phyloP scores from a whole-genome alignment of 2,888 invertebrate species.

The Sminthurinus aureus region DNA sequence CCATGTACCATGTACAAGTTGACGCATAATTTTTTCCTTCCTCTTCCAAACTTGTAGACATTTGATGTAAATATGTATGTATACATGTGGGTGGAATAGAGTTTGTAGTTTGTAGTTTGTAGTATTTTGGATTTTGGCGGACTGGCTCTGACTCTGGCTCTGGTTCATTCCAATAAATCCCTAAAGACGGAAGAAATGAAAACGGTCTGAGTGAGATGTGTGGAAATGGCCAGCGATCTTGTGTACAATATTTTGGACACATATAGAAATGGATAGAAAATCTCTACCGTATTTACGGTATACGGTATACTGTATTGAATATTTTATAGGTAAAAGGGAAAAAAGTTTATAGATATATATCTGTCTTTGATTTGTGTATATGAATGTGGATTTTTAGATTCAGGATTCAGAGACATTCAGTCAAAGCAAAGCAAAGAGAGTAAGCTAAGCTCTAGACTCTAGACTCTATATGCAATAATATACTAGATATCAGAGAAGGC shows the following conservation, averaged over 20 bases:
- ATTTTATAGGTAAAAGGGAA: no score
- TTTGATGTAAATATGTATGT: neutral
- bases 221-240: neutral
- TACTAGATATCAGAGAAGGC: no score
- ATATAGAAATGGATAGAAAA: no score
- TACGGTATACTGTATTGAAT: neutral
- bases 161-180: constrained; percentile 12
- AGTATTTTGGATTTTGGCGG: neutral
- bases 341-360: neutral
- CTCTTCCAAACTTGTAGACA: neutral
- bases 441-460: no score
- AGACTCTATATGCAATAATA: no score
- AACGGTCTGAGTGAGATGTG: neutral
- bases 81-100: neutral
- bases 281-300: no score
- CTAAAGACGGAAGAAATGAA: constrained; percentile 20
- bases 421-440: no score
- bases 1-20: neutral
- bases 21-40: neutral
- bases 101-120: neutral
- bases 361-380: neutral
- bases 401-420: no score
- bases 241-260: neutral
- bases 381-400: neutral
- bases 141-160: neutral